These are phyloP conservation scores for Tenualosa ilisha DNA, from an alignment of 2,797 vertebrate species.

Conservation along the genomic window DNA sequence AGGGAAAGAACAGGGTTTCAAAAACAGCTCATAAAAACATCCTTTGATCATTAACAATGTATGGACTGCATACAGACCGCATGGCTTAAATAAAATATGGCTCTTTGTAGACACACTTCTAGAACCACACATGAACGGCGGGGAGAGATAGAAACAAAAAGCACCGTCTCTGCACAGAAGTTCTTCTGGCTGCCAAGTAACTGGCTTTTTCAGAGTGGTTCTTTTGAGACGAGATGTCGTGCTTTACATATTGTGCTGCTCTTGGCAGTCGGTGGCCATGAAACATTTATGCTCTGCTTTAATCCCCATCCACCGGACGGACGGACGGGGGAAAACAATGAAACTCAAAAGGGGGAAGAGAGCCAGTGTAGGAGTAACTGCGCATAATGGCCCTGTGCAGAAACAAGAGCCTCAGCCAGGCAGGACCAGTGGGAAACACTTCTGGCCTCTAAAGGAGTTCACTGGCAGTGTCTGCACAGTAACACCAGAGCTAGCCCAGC, in stretches of 20 bases:
- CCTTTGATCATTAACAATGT: slow-evolving; percentile 6
- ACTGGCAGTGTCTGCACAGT: background rate
- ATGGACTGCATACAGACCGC: slow-evolving; percentile 2
- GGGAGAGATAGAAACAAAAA: background rate
- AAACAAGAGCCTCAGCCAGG: background rate
- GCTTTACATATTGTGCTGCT: background rate
- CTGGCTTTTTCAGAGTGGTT: background rate
- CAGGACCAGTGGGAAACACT: background rate
- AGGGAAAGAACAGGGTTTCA: background rate
- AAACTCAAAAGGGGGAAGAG: background rate
- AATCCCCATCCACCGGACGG: background rate
- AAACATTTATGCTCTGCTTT: slow-evolving; percentile 22
- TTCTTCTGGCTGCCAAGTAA: slow-evolving; percentile 7
- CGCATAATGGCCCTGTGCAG: background rate
- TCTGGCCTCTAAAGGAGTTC: background rate
- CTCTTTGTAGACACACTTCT: background rate
- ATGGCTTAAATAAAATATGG: slow-evolving; percentile 20
- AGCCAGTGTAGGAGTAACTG: background rate
- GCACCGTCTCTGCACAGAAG: background rate
- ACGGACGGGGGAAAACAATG: background rate
- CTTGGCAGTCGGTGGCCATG: background rate
- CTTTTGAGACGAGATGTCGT: background rate
- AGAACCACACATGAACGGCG: background rate
- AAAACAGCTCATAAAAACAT: background rate
- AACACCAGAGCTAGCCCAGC: background rate